A percentile compares a stretch with the other conserved stretches of the same genome.
Evolutionary conservation across 53 echinoderm and acorn worm genomes (phyloP).

Genomic region (Temnopleurus reevesii): DNA sequence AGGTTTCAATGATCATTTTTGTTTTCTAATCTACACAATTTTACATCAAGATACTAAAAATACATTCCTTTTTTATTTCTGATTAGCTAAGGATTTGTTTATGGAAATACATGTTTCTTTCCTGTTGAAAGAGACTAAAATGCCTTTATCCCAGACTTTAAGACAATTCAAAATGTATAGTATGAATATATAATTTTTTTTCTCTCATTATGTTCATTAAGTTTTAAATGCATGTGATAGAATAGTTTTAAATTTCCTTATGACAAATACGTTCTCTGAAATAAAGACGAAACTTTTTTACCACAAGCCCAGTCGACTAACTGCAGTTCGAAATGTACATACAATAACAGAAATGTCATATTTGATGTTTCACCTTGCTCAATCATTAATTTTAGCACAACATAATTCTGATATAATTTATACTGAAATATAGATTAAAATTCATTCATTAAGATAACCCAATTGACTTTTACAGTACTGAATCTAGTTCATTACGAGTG

Average conservation of each 20-base stretch:
- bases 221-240: not conserved
- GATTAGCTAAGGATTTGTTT: no score
- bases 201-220: not conserved
- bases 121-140: not conserved
- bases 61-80: no score
- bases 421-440: not conserved
- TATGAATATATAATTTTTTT: not conserved
- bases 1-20: no score
- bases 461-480: not conserved
- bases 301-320: no score
- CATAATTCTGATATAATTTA: not conserved
- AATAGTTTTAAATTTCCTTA: not conserved
- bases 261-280: not conserved
- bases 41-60: conserved; percentile 21
- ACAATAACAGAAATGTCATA: not conserved
- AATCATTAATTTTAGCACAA: not conserved
- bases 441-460: not conserved
- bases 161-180: not conserved
- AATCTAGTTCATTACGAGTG: not conserved
- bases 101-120: no score
- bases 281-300: not conserved
- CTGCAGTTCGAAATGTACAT: not conserved
- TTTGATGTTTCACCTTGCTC: not conserved
- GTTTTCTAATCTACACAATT: conserved; percentile 17
- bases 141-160: not conserved